These are phyloP conservation scores for Polypterus bichir DNA, from an alignment of 2,113 vertebrate genomes.

Conservation along the genomic window DNA sequence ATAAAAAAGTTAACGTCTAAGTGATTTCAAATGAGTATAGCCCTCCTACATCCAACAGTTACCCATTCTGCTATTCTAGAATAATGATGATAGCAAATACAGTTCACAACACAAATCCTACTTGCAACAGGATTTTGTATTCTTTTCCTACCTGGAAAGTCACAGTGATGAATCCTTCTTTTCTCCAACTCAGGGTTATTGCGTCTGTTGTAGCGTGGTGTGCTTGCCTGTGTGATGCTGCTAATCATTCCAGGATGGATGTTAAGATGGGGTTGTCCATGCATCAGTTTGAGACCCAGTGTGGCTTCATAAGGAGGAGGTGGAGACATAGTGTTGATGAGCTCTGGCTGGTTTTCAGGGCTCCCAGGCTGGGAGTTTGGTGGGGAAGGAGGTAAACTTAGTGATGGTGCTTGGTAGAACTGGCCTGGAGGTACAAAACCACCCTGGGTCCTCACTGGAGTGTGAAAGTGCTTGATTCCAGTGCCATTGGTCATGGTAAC, in stretches of 20 bases:
- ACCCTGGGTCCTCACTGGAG: slow-evolving; percentile 23
- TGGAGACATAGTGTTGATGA: slow-evolving; percentile 45
- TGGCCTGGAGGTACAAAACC: slow-evolving; percentile 47
- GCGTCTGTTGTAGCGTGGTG: slow-evolving; percentile 71
- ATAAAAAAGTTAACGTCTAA: too few species aligned
- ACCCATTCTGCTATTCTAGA: too few species aligned
- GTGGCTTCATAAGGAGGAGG: slow-evolving; percentile 58
- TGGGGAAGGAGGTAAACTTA: slow-evolving; percentile 72
- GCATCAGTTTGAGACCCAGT: slow-evolving; percentile 51
- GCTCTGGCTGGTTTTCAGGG: slow-evolving; percentile 64
- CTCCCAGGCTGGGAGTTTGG: slow-evolving; percentile 83
- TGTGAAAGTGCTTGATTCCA: slow-evolving; percentile 10
- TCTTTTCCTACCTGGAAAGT: slow-evolving; percentile 54
- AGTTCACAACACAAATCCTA: too few species aligned
- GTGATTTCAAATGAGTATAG: too few species aligned
- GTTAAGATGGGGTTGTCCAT: slow-evolving; percentile 37
- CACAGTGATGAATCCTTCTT: slow-evolving; percentile 76
- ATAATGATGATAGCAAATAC: too few species aligned
- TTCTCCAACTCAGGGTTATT: slow-evolving; percentile 88
- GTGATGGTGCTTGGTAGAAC: slow-evolving; percentile 35
- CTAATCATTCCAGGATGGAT: slow-evolving; percentile 46
- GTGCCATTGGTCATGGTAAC: slow-evolving; percentile 39
- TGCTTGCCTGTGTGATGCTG: slow-evolving; percentile 46
- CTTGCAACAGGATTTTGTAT: too few species aligned
- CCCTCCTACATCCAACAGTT: too few species aligned